These are phyloP conservation scores for Tachina fera DNA, from an alignment of 2,888 invertebrate genomes.

Conservation along the genomic window DNA sequence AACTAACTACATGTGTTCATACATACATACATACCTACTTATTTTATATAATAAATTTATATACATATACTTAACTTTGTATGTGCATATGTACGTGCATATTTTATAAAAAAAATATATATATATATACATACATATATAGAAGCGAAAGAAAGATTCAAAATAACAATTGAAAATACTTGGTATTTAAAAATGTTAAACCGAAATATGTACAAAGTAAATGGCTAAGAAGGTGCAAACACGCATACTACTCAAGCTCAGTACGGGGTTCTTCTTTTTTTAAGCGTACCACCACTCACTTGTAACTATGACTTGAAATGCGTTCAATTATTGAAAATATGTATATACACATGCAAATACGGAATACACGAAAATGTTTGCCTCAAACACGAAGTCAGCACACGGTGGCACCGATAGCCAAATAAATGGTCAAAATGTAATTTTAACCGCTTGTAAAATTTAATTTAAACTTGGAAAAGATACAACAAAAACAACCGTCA, in stretches of 20 bases:
- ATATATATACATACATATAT: too few relatives aligned
- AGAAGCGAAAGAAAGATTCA: slow-evolving; percentile 47
- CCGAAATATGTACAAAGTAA: slow-evolving; percentile 31
- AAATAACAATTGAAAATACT: slow-evolving; percentile 68
- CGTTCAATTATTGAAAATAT: slow-evolving; percentile 51
- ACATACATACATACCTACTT: slow-evolving; percentile 6
- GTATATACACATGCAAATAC: not conserved
- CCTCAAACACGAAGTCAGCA: not conserved
- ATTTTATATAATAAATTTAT: too few relatives aligned
- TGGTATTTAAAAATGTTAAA: slow-evolving; percentile 64
- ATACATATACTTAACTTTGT: not conserved
- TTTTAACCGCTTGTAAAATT: too few relatives aligned
- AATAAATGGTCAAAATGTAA: not conserved
- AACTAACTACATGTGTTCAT: slow-evolving; percentile 1
- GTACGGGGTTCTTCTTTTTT: slow-evolving; percentile 50
- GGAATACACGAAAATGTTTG: slow-evolving; percentile 9
- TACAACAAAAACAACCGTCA: too few relatives aligned
- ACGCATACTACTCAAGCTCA: slow-evolving; percentile 27
- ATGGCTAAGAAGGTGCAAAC: slow-evolving; percentile 63
- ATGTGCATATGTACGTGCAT: not conserved
- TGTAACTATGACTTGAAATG: slow-evolving; percentile 59
- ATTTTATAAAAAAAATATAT: slow-evolving; percentile 5
- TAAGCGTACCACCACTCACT: slow-evolving; percentile 37
- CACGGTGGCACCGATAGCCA: not conserved
- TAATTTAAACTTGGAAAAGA: too few relatives aligned